phyloP scores from a whole-genome alignment of 2,888 invertebrate genomes.

The Phanerotoma sp. region DNA sequence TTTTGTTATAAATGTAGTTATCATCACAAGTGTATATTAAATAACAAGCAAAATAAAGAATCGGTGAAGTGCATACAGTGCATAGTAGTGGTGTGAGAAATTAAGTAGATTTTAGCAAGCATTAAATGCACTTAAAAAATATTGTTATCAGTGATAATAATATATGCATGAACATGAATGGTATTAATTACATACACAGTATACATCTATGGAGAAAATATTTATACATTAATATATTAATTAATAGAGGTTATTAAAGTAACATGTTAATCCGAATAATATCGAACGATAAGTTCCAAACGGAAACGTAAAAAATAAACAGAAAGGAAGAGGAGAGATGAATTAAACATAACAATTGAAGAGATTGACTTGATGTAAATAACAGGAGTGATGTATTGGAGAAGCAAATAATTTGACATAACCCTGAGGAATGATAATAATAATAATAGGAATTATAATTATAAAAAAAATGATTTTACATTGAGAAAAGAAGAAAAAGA shows the following conservation, averaged over 20 bases:
- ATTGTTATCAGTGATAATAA: background rate
- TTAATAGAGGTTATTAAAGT: background rate
- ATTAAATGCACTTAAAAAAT: background rate
- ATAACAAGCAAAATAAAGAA: constrained; percentile 27
- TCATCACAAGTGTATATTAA: constrained; percentile 30
- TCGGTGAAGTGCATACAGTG: constrained; percentile 36
- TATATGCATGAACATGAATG: constrained; percentile 1
- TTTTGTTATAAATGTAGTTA: constrained; percentile 18
- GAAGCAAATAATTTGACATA: no score
- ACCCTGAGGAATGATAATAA: background rate
- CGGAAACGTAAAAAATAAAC: no score
- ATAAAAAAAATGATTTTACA: background rate
- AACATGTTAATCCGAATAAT: no score
- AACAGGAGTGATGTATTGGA: no score
- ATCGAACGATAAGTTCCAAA: no score
- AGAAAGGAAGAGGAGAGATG: no score
- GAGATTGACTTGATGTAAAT: no score
- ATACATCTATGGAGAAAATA: background rate
- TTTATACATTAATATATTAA: constrained; percentile 7
- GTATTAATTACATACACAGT: background rate
- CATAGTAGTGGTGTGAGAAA: no score
- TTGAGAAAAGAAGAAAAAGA: constrained; percentile 13
- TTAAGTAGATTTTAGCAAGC: constrained; percentile 8
- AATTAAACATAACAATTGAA: no score
- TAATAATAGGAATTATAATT: background rate